phyloP scores from a whole-genome alignment of 2,888 invertebrate genomes.

The Melanostoma scalare region DNA sequence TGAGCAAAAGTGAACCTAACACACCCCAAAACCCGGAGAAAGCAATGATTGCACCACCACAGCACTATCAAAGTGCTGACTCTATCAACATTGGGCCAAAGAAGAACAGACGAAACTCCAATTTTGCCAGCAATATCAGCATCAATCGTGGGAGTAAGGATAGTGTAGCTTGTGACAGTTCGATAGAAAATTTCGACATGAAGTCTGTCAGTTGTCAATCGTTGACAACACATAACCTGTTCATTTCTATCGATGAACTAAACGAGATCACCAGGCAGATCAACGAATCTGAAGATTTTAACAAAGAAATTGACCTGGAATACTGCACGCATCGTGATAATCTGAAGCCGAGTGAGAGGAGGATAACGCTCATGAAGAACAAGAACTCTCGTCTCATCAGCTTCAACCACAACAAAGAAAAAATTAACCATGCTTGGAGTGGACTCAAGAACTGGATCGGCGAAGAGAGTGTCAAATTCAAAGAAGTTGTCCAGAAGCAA shows the following conservation, averaged over 20 bases:
- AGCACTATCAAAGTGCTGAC: constrained; percentile 78
- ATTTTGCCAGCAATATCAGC: constrained; percentile 75
- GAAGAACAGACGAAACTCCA: constrained; percentile 72
- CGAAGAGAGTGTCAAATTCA: constrained; percentile 79
- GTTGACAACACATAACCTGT: constrained; percentile 79
- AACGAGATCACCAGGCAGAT: constrained; percentile 81
- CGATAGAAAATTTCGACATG: constrained; percentile 80
- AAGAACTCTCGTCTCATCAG: constrained; percentile 80
- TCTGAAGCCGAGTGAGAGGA: constrained; percentile 80
- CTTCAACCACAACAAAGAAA: constrained; percentile 80
- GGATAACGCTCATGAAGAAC: constrained; percentile 81
- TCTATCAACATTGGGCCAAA: constrained; percentile 75
- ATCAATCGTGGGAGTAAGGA: constrained; percentile 77
- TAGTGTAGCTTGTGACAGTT: constrained; percentile 77
- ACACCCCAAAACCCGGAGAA: constrained; percentile 76
- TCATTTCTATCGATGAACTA: constrained; percentile 81
- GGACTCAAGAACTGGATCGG: constrained; percentile 82
- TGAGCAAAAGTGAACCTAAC: constrained; percentile 77
- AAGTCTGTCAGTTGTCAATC: constrained; percentile 82
- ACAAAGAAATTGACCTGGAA: constrained; percentile 80
- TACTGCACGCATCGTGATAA: constrained; percentile 82
- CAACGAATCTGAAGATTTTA: constrained; percentile 81
- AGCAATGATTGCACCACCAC: constrained; percentile 74
- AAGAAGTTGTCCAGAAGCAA: constrained; percentile 81
- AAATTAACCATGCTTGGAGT: constrained; percentile 81